Evolutionary conservation across 2,888 invertebrate genomes (phyloP).

Genomic region (Seladonia tumulorum): DNA sequence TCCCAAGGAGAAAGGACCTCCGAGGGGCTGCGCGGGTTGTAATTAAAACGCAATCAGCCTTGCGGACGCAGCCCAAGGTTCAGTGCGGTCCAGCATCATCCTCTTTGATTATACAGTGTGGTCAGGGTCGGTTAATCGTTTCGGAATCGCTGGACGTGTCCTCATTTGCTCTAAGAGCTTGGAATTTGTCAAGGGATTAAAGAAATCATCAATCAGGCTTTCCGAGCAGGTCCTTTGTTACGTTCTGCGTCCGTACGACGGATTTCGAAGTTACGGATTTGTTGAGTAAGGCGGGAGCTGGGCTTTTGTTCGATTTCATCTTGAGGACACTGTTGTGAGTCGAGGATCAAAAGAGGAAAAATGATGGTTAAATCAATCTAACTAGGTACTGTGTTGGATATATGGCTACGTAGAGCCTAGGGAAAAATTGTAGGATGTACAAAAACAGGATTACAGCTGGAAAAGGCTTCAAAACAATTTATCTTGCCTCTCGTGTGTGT

Average conservation of each 20-base stretch:
- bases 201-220: not conserved
- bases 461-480: no score
- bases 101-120: slow-evolving; percentile 19
- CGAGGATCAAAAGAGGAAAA: no score
- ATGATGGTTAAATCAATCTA: no score
- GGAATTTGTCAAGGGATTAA: not conserved
- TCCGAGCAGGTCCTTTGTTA: not conserved
- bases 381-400: no score
- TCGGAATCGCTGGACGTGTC: not conserved
- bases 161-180: not conserved
- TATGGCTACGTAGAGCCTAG: no score
- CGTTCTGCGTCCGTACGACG: not conserved
- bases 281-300: not conserved
- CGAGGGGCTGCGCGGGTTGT: slow-evolving; percentile 16
- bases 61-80: slow-evolving; percentile 11
- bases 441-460: no score
- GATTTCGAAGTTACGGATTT: not conserved
- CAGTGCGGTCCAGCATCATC: not conserved
- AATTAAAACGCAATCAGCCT: slow-evolving; percentile 59
- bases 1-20: slow-evolving; percentile 2
- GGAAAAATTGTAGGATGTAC: no score
- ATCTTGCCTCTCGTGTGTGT: no score
- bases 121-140: not conserved
- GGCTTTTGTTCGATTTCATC: not conserved
- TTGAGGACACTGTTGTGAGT: no score